Evolutionary conservation across 2,797 vertebrate species (phyloP).

Genomic region (Trachurus trachurus): DNA sequence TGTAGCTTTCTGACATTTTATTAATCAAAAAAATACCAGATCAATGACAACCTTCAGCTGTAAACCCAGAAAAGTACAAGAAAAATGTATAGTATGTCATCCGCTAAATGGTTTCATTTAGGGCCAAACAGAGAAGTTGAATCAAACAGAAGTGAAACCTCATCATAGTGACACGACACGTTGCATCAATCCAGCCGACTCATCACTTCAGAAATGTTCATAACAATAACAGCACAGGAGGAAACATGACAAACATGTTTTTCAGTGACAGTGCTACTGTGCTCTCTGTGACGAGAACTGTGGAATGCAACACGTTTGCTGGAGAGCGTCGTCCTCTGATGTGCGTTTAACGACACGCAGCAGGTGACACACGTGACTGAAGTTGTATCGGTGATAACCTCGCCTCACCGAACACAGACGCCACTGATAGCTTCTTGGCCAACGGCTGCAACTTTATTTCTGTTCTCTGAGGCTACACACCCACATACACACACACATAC

Average conservation of each 20-base stretch:
- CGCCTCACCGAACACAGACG: background rate
- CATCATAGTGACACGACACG: background rate
- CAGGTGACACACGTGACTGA: background rate
- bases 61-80: background rate
- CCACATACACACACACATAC: background rate
- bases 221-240: background rate
- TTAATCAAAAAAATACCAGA: background rate
- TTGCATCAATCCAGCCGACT: too few relatives aligned
- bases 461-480: background rate
- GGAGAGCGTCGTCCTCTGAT: background rate
- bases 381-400: background rate
- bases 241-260: background rate
- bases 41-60: background rate
- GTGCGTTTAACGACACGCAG: background rate
- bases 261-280: background rate
- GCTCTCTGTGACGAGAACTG: background rate
- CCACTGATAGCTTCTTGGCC: background rate
- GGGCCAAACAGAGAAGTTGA: background rate
- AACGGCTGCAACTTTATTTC: background rate
- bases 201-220: background rate
- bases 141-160: background rate
- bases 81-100: background rate
- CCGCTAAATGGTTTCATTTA: too few relatives aligned
- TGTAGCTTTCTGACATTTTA: background rate
- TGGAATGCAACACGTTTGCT: background rate